Evolutionary conservation across 2,797 vertebrate species (phyloP), one percentile per base, ranked within the genome.

Genomic region (Loris lydekkerianus): DNA sequence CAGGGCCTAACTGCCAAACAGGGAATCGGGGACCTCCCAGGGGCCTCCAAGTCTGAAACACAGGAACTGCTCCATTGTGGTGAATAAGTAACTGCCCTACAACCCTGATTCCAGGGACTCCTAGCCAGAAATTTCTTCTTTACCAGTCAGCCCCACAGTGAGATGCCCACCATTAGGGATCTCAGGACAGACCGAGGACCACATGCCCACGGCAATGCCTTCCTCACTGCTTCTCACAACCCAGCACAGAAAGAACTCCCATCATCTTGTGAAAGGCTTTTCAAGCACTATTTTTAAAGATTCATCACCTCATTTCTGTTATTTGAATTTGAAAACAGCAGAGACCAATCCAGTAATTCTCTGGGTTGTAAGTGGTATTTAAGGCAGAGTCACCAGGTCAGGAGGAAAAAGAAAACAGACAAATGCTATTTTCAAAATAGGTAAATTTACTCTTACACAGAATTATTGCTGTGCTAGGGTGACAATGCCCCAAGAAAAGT

Each of bases 351-450:
- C 83, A 31, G 37, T 58, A 70, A 84, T 81, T 84, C 56, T 70
- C 72, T 58, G 75, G 58, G 81, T 27, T 92, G 34, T 92, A 10
- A 82, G 31, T 69, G 5, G 14, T 7, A 13, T 69, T 88, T 73
- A 88, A 91, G 63, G 17, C 6, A 75, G 60, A 72, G 61, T 60
- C 65, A 78, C 34, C 18, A 72, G 14, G 29, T 75, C 46, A 81
- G 17, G 67, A 93, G n/a, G 17, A 76, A 92, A 92, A 85, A 89
- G 40, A 73, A 89, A 46, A 82, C 10, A 86, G 93, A 81, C 11
- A 40, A 73, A 25, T 37, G 4, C 0, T 34, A 43, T 65, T 81
- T 94, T 92, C 34, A 2, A 25, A 73, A 61, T 9, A 34, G 2
- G 8, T 67, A 63, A 82, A 82, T 81, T 73, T 49, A 60, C 21